Percentiles rank a stretch among this genome's conserved stretches.
These are phyloP conservation scores for Chlorospingus flavigularis DNA, from an alignment of 2,797 vertebrate species.

Conservation along the genomic window DNA sequence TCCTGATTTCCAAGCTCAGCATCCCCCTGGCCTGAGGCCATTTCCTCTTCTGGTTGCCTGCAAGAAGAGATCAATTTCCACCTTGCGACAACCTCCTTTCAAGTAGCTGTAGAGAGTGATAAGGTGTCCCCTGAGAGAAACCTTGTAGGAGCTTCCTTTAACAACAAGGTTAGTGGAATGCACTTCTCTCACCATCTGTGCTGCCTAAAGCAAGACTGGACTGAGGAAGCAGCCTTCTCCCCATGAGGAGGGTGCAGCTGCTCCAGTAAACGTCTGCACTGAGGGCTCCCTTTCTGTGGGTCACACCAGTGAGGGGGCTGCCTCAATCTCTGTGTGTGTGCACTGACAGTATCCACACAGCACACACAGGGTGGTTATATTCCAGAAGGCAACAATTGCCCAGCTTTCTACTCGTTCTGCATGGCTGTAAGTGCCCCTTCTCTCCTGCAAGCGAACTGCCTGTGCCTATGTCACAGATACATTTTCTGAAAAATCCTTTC, in stretches of 20 bases:
- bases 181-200: background rate
- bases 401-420: background rate
- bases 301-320: accelerated
- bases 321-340: accelerated
- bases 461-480: background rate
- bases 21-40: background rate
- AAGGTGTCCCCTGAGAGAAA: background rate
- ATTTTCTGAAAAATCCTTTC: too few relatives aligned
- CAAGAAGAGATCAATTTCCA: background rate
- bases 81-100: background rate
- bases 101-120: background rate
- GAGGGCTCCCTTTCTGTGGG: background rate
- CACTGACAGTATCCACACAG: too few relatives aligned
- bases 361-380: accelerated
- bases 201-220: background rate
- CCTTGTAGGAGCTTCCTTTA: background rate
- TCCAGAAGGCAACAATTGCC: accelerated
- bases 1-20: background rate
- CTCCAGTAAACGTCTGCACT: accelerated
- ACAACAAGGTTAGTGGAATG: background rate
- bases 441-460: accelerated
- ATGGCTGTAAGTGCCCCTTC: accelerated
- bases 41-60: background rate
- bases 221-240: background rate
- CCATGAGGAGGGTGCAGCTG: accelerated